phyloP scores from a whole-genome alignment of 2,113 vertebrate species.

The Lophochroa leadbeateri region DNA sequence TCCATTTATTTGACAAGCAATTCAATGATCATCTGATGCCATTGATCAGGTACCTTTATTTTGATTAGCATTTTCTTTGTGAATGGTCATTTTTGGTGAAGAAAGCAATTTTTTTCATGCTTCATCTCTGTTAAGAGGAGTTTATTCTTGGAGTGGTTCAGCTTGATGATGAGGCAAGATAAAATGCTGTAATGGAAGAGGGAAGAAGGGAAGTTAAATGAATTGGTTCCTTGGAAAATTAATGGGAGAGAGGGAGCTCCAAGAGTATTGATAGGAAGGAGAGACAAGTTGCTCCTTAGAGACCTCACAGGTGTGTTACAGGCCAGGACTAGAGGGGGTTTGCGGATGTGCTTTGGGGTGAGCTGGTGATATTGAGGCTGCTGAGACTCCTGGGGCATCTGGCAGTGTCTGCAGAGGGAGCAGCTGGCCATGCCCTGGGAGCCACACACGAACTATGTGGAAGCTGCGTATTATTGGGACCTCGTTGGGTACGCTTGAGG shows the following conservation, averaged over 20 bases:
- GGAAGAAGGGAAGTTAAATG: neutral
- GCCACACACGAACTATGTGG: fast-evolving
- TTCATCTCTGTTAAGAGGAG: neutral
- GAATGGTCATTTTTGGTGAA: neutral
- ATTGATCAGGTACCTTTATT: constrained; percentile 88
- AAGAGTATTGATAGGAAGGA: neutral
- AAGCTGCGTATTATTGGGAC: neutral
- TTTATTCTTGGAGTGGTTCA: neutral
- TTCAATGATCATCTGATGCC: constrained; percentile 99
- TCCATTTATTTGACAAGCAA: constrained; percentile 99
- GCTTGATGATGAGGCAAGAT: neutral
- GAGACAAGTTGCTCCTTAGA: neutral
- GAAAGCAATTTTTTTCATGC: neutral
- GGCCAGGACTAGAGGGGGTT: neutral
- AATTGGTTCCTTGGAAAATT: neutral
- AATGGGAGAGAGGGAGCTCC: neutral
- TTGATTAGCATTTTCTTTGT: neutral
- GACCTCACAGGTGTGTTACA: neutral
- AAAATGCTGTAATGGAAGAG: neutral
- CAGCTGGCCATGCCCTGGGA: neutral
- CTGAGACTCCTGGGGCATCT: neutral
- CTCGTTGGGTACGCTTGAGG: neutral
- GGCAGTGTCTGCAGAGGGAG: neutral
- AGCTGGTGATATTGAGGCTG: neutral
- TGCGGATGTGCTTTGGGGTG: neutral